phyloP scores from a whole-genome alignment of 92 coral and sea anemone genomes.

The Metridium senile region DNA sequence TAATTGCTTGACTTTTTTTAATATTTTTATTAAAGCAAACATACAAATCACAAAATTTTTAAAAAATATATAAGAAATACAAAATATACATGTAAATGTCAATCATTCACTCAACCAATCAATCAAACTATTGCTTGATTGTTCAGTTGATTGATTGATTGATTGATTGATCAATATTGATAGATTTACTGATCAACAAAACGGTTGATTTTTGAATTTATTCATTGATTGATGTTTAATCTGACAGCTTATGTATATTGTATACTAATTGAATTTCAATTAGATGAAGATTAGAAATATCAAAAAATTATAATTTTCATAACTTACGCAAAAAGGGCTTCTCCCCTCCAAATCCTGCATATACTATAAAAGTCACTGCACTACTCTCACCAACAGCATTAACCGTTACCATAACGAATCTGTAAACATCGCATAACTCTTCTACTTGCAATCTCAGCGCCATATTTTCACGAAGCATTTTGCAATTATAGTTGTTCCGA shows the following conservation, averaged over 20 bases:
- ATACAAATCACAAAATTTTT: too few relatives aligned
- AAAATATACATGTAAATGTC: too few relatives aligned
- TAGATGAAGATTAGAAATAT: too few relatives aligned
- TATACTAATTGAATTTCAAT: background rate
- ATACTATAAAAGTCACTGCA: background rate
- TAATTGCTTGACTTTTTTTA: background rate
- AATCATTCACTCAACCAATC: too few relatives aligned
- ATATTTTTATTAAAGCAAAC: too few relatives aligned
- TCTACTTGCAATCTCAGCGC: background rate
- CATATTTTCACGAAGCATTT: slow-evolving; percentile 6
- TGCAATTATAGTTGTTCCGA: background rate
- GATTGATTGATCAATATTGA: background rate
- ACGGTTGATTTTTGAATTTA: background rate
- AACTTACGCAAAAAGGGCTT: slow-evolving; percentile 3
- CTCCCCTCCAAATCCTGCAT: slow-evolving; percentile 14
- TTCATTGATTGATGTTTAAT: background rate
- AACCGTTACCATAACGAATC: slow-evolving; percentile 8
- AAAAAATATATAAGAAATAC: too few relatives aligned
- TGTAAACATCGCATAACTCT: background rate
- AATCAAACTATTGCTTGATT: background rate
- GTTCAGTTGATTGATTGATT: background rate
- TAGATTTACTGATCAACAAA: background rate
- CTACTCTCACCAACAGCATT: slow-evolving; percentile 12
- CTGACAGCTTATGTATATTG: background rate
- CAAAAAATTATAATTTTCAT: too few relatives aligned